phyloP scores from a whole-genome alignment of 2,113 vertebrate species.

The Galbula dea region DNA sequence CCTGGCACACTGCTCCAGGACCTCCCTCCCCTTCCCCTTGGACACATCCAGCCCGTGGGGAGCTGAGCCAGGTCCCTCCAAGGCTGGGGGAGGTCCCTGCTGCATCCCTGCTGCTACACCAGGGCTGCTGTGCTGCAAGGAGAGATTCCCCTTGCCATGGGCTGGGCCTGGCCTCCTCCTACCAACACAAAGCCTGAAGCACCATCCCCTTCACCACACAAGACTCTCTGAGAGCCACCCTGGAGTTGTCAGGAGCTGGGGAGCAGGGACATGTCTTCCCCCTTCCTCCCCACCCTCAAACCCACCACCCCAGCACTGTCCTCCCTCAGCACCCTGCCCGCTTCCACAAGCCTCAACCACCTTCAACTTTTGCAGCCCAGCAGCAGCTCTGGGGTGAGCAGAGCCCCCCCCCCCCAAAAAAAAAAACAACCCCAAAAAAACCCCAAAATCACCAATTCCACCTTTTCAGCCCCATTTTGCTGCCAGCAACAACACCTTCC shows the following conservation, averaged over 20 bases:
- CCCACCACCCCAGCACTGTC: accelerated
- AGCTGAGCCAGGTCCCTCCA: neutral
- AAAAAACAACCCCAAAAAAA: neutral
- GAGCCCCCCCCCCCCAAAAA: neutral
- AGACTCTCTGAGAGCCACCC: accelerated
- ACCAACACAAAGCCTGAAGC: accelerated
- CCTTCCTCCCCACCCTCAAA: neutral
- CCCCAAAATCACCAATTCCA: neutral
- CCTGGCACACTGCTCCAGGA: neutral
- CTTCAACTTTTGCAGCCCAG: neutral
- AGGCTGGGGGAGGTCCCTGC: neutral
- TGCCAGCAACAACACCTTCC: neutral
- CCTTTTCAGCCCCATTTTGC: neutral
- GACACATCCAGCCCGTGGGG: neutral
- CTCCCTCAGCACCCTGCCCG: neutral
- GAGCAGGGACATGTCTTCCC: accelerated
- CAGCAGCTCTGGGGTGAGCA: accelerated
- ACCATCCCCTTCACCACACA: accelerated
- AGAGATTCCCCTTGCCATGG: accelerated
- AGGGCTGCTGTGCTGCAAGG: neutral
- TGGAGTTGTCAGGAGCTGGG: accelerated
- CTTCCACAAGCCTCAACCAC: neutral
- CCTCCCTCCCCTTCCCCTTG: neutral
- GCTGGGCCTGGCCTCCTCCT: neutral
- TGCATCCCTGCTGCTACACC: accelerated